Evolutionary conservation across 2,113 vertebrate genomes (phyloP).

Genomic region (Pseudorhombus dupliciocellatus): DNA sequence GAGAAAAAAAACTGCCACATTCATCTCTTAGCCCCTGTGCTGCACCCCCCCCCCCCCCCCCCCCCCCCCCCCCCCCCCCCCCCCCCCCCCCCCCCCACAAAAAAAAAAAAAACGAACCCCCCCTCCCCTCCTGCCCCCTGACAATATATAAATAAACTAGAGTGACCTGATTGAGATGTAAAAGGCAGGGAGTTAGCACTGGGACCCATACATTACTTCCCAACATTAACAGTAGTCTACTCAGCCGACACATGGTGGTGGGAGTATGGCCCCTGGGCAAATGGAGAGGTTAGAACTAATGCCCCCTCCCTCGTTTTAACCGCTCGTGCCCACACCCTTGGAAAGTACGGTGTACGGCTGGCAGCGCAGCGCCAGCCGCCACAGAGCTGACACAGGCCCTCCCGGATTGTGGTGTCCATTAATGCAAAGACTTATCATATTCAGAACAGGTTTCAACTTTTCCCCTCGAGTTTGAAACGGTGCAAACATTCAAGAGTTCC

Average conservation of each 20-base stretch:
- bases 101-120: too few species aligned
- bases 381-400: constrained; percentile 32
- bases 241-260: constrained; percentile 70
- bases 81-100: too few species aligned
- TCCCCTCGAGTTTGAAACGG: neutral
- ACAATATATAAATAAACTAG: constrained; percentile 83
- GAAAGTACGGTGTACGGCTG: constrained; percentile 51
- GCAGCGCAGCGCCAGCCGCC: constrained; percentile 34
- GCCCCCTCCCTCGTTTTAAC: constrained; percentile 39
- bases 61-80: constrained; percentile 5
- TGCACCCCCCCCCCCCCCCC: too few species aligned
- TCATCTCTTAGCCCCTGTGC: constrained; percentile 63
- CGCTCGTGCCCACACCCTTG: constrained; percentile 52
- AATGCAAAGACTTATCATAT: constrained; percentile 58
- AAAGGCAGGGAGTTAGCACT: constrained; percentile 79
- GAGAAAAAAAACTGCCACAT: constrained; percentile 65
- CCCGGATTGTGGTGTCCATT: constrained; percentile 32
- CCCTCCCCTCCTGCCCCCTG: constrained; percentile 44
- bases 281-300: constrained; percentile 71
- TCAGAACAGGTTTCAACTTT: constrained; percentile 28
- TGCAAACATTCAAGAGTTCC: neutral
- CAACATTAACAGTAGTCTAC: constrained; percentile 79
- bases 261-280: constrained; percentile 59
- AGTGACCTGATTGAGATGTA: constrained; percentile 83
- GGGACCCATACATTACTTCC: constrained; percentile 76